Conservation (phyloP, 92 coral and sea anemone genomes). For the Porites evermanni region DNA sequence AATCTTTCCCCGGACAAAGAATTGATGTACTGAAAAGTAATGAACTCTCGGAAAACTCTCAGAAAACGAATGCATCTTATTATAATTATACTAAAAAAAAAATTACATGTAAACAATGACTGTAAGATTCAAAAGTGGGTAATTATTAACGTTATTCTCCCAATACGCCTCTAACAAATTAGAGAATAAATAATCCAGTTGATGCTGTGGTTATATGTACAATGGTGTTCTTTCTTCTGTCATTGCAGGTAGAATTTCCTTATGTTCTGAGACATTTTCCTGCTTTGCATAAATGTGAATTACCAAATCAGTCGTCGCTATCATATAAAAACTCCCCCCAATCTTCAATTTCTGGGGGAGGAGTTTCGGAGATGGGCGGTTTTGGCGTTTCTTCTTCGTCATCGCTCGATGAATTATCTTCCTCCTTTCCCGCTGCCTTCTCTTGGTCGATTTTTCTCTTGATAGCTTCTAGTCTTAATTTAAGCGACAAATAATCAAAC, state of each 20-base stretch:
- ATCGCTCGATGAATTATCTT: constrained; percentile 9
- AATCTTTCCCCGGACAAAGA: too few species aligned
- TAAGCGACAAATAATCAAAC: constrained; percentile 26
- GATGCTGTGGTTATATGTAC: not conserved
- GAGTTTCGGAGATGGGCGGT: not conserved
- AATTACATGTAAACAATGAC: too few species aligned
- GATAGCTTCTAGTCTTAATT: constrained; percentile 28
- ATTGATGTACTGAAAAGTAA: too few species aligned
- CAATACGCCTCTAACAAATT: too few species aligned
- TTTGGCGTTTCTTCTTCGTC: constrained; percentile 18
- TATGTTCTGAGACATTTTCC: not conserved
- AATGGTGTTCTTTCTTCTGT: not conserved
- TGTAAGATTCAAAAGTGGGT: too few species aligned
- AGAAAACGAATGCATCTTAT: too few species aligned
- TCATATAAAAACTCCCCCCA: constrained; percentile 41
- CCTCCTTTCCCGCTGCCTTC: not conserved
- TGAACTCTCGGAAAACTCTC: too few species aligned
- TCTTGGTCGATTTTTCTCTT: constrained; percentile 22
- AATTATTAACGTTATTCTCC: too few species aligned
- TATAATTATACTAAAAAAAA: too few species aligned
- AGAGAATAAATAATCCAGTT: not conserved
- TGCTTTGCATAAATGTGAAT: not conserved
- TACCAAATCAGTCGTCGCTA: constrained; percentile 8
- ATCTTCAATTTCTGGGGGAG: constrained; percentile 37
- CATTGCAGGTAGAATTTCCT: not conserved